Conservation (phyloP, 2,113 vertebrate genomes). For the Orthonyx spaldingii region DNA sequence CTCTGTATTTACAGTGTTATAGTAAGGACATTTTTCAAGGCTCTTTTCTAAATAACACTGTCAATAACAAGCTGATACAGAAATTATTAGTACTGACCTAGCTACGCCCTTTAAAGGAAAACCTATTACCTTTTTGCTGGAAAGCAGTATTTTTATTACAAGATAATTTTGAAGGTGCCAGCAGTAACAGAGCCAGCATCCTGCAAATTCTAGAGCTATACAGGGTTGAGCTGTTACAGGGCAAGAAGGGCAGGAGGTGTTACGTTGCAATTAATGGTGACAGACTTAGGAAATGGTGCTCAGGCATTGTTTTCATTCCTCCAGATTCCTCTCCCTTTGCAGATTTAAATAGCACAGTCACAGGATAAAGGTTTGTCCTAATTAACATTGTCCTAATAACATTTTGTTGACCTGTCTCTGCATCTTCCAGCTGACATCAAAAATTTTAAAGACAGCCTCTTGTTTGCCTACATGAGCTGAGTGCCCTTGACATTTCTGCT, state of each 20-base stretch:
- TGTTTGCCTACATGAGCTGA: background rate
- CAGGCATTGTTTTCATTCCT: background rate
- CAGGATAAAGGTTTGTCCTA: background rate
- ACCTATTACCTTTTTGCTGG: background rate
- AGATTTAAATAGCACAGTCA: background rate
- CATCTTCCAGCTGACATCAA: background rate
- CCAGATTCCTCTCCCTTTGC: background rate
- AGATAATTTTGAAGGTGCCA: background rate
- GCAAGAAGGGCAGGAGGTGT: background rate
- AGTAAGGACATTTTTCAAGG: background rate
- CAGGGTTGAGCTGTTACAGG: fast-evolving
- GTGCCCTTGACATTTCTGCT: background rate
- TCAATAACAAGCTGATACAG: background rate
- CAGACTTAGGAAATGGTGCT: background rate
- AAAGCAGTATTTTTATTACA: background rate
- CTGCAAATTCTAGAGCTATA: background rate
- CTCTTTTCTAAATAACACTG: background rate
- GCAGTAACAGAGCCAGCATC: background rate
- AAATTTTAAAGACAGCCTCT: background rate
- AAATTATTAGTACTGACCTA: background rate
- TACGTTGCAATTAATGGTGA: background rate
- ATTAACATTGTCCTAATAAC: background rate
- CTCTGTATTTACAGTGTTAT: background rate
- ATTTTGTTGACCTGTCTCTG: background rate
- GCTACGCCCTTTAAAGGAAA: background rate